Conservation (phyloP, 2,888 invertebrate species). For the Plebejus argus region DNA sequence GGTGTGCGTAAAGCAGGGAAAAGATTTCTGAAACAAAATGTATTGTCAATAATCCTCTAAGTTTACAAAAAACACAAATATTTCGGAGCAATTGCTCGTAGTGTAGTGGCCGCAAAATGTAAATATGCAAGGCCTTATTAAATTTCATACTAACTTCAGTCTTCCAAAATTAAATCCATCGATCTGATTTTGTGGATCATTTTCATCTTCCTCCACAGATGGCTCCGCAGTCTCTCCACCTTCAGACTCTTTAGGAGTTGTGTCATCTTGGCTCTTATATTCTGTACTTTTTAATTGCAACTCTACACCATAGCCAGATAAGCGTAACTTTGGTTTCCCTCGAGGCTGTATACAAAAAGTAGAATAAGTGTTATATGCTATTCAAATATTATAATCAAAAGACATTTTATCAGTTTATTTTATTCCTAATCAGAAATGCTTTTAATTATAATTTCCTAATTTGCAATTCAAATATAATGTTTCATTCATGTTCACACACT, state of each 20-base stretch:
- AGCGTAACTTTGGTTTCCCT: constrained; percentile 81
- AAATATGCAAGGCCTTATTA: neutral
- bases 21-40: constrained; percentile 55
- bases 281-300: constrained; percentile 99
- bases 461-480: neutral
- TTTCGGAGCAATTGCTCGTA: neutral
- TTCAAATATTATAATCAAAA: neutral
- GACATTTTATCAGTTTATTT: neutral
- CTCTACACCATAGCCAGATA: constrained; percentile 99
- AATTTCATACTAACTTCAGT: constrained; percentile 83
- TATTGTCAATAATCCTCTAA: neutral
- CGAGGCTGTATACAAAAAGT: constrained; percentile 52
- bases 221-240: constrained; percentile 64
- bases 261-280: constrained; percentile 99
- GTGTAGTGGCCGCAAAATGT: neutral
- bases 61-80: neutral
- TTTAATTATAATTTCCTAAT: neutral
- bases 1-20: constrained; percentile 86
- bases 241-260: constrained; percentile 83
- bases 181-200: constrained; percentile 86
- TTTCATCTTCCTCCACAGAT: constrained; percentile 77
- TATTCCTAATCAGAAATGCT: neutral
- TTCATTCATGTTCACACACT: neutral
- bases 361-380: neutral
- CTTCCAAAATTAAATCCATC: constrained; percentile 95